Evolutionary conservation across 1,140 invertebrate species (phyloP).

Genomic region (Zaprionus ornatus): DNA sequence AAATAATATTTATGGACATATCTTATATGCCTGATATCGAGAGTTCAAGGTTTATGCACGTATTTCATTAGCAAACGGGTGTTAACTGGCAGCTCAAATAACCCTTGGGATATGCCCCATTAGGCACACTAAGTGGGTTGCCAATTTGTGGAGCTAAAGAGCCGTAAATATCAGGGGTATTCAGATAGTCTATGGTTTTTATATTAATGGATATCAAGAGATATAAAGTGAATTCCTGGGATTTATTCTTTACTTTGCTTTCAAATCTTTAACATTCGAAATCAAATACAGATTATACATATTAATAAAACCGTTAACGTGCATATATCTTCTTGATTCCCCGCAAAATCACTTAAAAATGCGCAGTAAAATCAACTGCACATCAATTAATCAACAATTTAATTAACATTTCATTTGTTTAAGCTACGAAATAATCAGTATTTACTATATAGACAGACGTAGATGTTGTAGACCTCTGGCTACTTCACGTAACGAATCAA

Average conservation of each 20-base stretch:
- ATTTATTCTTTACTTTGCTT: neutral
- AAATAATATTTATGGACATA: neutral
- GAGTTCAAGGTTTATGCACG: slow-evolving; percentile 43
- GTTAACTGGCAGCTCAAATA: slow-evolving; percentile 28
- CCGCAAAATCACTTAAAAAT: neutral
- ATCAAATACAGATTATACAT: neutral
- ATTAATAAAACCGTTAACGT: too few species aligned
- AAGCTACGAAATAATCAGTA: neutral
- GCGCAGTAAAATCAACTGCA: neutral
- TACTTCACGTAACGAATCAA: neutral
- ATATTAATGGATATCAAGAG: neutral
- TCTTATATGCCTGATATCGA: neutral
- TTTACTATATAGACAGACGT: neutral
- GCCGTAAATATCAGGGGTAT: neutral
- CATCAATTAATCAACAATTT: slow-evolving; percentile 15
- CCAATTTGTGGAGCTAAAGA: neutral
- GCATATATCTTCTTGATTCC: neutral
- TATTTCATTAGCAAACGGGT: slow-evolving; percentile 42
- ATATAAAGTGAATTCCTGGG: neutral
- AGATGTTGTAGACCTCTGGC: neutral
- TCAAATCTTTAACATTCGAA: neutral
- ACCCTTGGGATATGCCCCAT: neutral
- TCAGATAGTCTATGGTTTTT: neutral
- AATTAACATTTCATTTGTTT: slow-evolving; percentile 5
- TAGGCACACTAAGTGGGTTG: neutral